Evolutionary conservation across 2,797 vertebrate genomes (phyloP), one percentile per base, ranked within the genome.

Genomic region (Pachyuromys duprasi): DNA sequence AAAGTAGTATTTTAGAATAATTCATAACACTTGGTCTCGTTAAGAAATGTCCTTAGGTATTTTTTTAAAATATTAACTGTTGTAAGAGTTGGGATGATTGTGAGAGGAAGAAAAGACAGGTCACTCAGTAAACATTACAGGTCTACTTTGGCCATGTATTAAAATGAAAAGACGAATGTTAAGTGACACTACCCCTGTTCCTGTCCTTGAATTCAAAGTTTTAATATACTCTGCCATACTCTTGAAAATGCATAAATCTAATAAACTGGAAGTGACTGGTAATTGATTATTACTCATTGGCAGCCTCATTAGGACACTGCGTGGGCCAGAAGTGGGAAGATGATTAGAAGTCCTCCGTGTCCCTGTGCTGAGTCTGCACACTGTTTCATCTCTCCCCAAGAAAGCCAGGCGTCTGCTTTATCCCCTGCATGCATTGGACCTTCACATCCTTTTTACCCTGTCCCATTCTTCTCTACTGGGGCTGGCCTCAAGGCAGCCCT

Each of bases 161-260:
- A 45, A 45, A 78, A 95, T 95, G 69, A 57, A 88, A 95, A 94
- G 75, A 89, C 79, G 89, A 70, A 49, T 72, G 15, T 74, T 70
- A 92, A 28, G 13, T 60, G 45, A 53, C 24, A 78, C 20, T 90
- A 24, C 42, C 60, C n/a, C 42, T 33, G 11, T 76, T 55, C 33
- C 67, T 75, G 20, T 5, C 70, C 70, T 22, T 57, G 42, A 95
- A 70, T 81, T 74, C 67, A 36, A 53, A 31, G 69, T 79, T 89
- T 89, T 78, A 74, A 93, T 69, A 93, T 6, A n/a, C 33, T 36
- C n/a, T 53, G 17, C 81, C 62, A 0, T 86, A 65, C n/a, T 90
- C 28, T 75, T 72, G 74, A 62, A 55, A 91, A 63, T n/a, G 7
- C 76, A 49, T 83, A 91, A 39, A 17, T 83, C 55, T 4, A 14